Conservation (phyloP, 2,113 vertebrate genomes). For the Trichechus manatus region DNA sequence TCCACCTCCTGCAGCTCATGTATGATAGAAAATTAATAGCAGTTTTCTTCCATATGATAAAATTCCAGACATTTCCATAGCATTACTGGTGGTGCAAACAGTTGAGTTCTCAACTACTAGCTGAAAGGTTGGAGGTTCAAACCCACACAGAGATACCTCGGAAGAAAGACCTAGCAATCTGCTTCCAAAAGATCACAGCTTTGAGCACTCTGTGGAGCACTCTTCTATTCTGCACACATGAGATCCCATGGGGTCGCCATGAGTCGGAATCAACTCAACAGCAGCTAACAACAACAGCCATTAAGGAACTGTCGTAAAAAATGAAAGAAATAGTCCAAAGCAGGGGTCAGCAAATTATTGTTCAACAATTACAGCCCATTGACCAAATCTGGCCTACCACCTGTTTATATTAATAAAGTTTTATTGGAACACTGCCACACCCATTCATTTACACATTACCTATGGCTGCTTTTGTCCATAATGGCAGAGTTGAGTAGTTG, state of each 20-base stretch:
- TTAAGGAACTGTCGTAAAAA: not conserved
- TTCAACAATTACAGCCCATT: not conserved
- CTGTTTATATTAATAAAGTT: constrained; percentile 26
- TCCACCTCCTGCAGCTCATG: not conserved
- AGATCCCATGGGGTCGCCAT: not conserved
- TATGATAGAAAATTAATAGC: not conserved
- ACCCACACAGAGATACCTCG: not conserved
- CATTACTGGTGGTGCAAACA: not conserved
- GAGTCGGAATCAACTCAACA: no score
- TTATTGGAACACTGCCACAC: not conserved
- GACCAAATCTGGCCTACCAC: not conserved
- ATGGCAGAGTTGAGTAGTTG: not conserved
- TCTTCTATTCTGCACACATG: not conserved
- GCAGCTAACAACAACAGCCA: no score
- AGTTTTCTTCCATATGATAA: not conserved
- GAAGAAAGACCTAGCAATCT: not conserved
- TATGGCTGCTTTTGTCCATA: not conserved
- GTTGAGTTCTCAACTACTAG: not conserved
- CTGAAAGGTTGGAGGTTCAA: not conserved
- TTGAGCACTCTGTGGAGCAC: not conserved
- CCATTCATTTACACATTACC: not conserved
- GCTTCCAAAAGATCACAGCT: not conserved
- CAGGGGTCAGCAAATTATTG: not conserved
- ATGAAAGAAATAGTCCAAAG: not conserved
- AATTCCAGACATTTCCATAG: not conserved